Conservation (phyloP, 2,113 vertebrate genomes). For the Apteryx owenii region DNA sequence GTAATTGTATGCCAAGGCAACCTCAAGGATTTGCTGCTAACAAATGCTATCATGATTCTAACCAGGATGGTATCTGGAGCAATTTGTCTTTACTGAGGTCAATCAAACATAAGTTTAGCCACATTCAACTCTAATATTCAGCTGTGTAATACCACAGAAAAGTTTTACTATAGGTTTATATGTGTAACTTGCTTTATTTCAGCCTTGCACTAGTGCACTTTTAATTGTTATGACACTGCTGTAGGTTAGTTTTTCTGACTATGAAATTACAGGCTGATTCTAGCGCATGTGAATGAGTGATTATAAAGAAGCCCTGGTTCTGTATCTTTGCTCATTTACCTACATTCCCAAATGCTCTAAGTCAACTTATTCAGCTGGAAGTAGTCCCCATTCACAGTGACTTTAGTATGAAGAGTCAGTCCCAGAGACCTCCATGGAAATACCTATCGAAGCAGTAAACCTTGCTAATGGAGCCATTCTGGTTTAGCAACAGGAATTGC, state of each 20-base stretch:
- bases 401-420: not conserved
- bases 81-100: not conserved
- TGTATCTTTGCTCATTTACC: not conserved
- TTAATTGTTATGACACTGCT: not conserved
- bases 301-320: not conserved
- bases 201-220: not conserved
- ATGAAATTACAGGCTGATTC: accelerated
- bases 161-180: not conserved
- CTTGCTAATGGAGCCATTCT: not conserved
- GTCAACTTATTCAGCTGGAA: not conserved
- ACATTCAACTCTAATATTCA: not conserved
- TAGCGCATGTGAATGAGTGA: accelerated
- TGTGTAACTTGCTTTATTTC: not conserved
- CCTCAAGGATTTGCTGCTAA: not conserved
- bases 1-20: not conserved
- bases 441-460: not conserved
- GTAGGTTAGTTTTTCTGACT: not conserved
- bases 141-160: not conserved
- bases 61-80: not conserved
- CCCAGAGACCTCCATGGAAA: not conserved
- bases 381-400: accelerated
- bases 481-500: not conserved
- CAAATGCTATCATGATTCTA: not conserved
- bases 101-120: not conserved
- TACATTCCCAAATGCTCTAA: not conserved